phyloP scores from a whole-genome alignment of 2,113 vertebrate genomes.

The Thomomys bottae region DNA sequence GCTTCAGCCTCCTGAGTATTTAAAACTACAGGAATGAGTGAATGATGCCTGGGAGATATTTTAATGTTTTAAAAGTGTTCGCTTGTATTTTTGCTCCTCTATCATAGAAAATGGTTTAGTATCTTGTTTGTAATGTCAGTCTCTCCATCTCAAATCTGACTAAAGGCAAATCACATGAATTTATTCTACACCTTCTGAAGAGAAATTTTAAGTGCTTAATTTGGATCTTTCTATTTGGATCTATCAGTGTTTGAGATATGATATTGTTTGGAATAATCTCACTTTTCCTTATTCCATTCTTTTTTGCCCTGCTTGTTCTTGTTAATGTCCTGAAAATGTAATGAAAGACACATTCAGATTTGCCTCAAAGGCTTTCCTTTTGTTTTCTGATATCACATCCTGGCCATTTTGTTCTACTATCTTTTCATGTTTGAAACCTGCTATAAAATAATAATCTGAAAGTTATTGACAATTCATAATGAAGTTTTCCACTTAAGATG shows the following conservation, averaged over 20 bases:
- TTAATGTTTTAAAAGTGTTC: background rate
- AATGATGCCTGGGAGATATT: no score
- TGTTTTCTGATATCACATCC: background rate
- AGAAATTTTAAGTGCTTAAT: background rate
- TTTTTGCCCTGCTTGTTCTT: background rate
- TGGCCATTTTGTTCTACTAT: background rate
- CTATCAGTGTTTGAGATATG: background rate
- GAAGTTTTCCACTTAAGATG: conserved; percentile 25
- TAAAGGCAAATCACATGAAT: no score
- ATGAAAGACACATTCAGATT: background rate
- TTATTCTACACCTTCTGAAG: no score
- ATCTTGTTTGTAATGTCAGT: background rate
- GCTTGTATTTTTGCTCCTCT: background rate
- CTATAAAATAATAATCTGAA: conserved; percentile 43
- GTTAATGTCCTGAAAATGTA: background rate
- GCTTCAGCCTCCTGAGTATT: no score
- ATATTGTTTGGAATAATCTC: background rate
- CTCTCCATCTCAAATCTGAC: background rate
- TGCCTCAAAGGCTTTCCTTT: conserved; percentile 7
- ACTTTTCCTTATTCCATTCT: background rate
- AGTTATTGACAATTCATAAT: conserved; percentile 12
- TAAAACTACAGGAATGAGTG: no score
- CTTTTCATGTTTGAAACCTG: conserved; percentile 16
- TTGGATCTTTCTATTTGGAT: background rate
- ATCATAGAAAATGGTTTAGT: background rate